Evolutionary conservation across 2,797 vertebrate genomes (phyloP).

Genomic region (Cheirogaleus major): DNA sequence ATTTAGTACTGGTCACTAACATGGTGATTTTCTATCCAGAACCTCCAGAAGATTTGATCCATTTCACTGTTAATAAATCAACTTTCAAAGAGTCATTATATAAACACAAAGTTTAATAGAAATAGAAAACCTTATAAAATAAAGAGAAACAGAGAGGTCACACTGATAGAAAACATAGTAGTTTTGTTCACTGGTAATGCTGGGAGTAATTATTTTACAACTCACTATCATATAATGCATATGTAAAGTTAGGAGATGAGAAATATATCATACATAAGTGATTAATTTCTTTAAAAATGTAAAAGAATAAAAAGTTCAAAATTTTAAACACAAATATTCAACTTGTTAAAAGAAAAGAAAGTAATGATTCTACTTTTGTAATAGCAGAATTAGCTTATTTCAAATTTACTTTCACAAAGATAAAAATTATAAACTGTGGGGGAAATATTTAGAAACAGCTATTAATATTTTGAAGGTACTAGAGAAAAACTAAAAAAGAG

Average conservation of each 20-base stretch:
- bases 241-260: neutral
- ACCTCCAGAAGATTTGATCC: neutral
- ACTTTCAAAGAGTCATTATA: neutral
- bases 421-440: neutral
- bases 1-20: neutral
- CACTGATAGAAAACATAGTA: neutral
- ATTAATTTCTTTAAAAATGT: neutral
- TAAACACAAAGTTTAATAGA: neutral
- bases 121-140: neutral
- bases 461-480: neutral
- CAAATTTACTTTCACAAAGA: neutral
- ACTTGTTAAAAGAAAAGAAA: neutral
- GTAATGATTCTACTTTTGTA: neutral
- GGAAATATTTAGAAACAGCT: neutral
- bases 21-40: neutral
- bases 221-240: neutral
- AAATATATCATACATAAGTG: neutral
- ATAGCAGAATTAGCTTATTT: neutral
- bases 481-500: neutral
- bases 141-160: neutral
- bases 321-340: neutral
- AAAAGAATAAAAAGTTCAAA: neutral
- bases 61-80: neutral
- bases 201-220: neutral
- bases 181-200: neutral